Evolutionary conservation across 2,113 vertebrate species (phyloP).

Genomic region (Tinamus guttatus): DNA sequence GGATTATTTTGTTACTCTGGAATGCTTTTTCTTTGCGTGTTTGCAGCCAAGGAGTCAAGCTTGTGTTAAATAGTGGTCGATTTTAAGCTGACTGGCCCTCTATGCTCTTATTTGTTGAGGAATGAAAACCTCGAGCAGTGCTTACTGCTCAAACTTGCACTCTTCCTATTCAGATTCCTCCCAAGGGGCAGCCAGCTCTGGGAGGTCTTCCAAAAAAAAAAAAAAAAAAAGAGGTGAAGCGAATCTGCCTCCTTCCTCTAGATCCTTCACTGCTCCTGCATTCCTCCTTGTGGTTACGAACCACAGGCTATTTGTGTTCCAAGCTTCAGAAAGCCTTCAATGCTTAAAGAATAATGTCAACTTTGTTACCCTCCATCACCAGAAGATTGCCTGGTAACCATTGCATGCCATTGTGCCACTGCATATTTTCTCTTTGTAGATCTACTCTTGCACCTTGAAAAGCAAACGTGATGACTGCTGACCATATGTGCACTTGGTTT

Average conservation of each 20-base stretch:
- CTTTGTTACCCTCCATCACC: background rate
- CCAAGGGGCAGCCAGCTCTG: background rate
- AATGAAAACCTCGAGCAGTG: background rate
- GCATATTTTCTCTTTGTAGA: background rate
- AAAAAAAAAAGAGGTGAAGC: background rate
- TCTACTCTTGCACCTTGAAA: background rate
- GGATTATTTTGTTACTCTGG: background rate
- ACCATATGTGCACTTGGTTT: background rate
- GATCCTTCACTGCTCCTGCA: background rate
- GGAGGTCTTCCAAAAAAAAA: background rate
- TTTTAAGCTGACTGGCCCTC: background rate
- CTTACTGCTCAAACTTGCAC: background rate
- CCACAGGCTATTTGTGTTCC: background rate
- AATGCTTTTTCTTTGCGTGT: background rate
- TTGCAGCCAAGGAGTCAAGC: background rate
- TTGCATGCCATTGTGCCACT: no score
- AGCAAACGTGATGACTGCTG: background rate
- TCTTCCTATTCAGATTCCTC: background rate
- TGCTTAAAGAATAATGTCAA: background rate
- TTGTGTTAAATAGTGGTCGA: background rate
- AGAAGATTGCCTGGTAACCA: background rate
- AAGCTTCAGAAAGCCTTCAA: no score
- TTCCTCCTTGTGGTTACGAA: background rate
- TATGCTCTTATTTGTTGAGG: background rate
- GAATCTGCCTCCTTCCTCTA: background rate